Percentiles rank a stretch among this genome's conserved stretches.
Evolutionary conservation across 2,797 vertebrate genomes (phyloP).

Genomic region (Danio kyathit): DNA sequence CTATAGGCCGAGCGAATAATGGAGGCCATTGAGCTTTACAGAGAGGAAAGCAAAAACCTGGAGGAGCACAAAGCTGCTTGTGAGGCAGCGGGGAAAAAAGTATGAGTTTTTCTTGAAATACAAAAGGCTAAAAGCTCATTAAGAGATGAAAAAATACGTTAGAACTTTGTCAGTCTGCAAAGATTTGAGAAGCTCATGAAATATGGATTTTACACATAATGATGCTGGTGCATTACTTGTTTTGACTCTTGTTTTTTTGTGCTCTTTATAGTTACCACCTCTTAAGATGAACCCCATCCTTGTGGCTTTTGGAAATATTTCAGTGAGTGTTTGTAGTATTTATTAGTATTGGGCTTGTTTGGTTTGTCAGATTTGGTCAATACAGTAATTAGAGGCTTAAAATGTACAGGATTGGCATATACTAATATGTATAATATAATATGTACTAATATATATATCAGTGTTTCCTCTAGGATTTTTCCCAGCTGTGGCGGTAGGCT

Average conservation of each 20-base stretch:
- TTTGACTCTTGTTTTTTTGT: background rate
- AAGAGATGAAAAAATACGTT: background rate
- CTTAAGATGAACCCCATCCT: slow-evolving; percentile 89
- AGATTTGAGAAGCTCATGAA: background rate
- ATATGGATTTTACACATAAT: background rate
- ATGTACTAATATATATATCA: too few relatives aligned
- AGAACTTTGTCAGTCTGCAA: background rate
- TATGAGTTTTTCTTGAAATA: slow-evolving; percentile 56
- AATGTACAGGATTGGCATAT: background rate
- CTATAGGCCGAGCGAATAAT: slow-evolving; percentile 93
- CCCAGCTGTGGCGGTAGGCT: too few relatives aligned
- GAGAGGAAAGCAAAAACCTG: slow-evolving; percentile 86
- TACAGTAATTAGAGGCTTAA: background rate
- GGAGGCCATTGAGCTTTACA: slow-evolving; percentile 93
- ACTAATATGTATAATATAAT: too few relatives aligned
- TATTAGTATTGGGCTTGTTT: background rate
- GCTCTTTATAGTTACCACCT: slow-evolving; percentile 82
- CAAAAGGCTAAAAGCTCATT: background rate
- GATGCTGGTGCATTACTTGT: background rate
- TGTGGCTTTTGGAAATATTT: slow-evolving; percentile 86
- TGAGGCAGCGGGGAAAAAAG: slow-evolving; percentile 88
- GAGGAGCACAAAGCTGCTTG: slow-evolving; percentile 87
- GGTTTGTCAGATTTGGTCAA: background rate
- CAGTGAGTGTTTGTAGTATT: slow-evolving; percentile 78
- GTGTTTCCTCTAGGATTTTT: too few relatives aligned